Percentiles rank a stretch among this genome's conserved stretches.
phyloP scores from a whole-genome alignment of 1,140 invertebrate species.

The Dendroctonus ponderosae region DNA sequence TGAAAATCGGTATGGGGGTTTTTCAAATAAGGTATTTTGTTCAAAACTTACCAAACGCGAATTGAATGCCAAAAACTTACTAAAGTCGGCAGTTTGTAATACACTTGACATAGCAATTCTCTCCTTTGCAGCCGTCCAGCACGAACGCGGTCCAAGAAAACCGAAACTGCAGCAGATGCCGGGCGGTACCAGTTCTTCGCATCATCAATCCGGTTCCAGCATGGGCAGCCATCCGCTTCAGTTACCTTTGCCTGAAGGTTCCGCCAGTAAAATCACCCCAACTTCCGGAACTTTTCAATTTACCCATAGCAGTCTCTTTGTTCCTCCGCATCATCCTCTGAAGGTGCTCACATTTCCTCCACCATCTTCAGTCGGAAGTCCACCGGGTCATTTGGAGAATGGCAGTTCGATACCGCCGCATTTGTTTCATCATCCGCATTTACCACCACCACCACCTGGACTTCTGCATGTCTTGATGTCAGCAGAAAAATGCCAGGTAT shows the following conservation, averaged over 20 bases:
- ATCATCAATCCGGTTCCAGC: constrained; percentile 13
- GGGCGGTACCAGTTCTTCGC: constrained; percentile 33
- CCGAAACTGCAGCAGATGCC: constrained; percentile 65
- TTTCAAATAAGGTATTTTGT: too few relatives aligned
- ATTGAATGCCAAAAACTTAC: too few relatives aligned
- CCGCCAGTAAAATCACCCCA: constrained; percentile 19
- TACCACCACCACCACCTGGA: constrained; percentile 66
- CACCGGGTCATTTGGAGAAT: constrained; percentile 35
- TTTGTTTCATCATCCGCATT: constrained; percentile 52
- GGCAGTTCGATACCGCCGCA: constrained; percentile 37
- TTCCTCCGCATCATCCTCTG: constrained; percentile 50
- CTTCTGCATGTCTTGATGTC: constrained; percentile 78
- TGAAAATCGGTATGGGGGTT: too few relatives aligned
- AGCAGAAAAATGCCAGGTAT: constrained; percentile 82
- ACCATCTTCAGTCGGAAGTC: constrained; percentile 53
- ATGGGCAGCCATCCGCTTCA: constrained; percentile 28
- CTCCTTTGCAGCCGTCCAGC: constrained; percentile 84
- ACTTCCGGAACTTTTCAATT: constrained; percentile 40
- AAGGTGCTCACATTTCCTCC: constrained; percentile 53
- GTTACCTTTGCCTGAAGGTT: constrained; percentile 35
- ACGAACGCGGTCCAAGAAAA: constrained; percentile 92
- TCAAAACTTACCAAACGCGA: too few relatives aligned
- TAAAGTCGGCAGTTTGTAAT: too few relatives aligned
- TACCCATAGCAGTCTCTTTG: constrained; percentile 41
- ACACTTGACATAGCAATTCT: too few relatives aligned